Conservation (phyloP, 2,797 vertebrate genomes). For the Chaetophractus vellerosus region DNA sequence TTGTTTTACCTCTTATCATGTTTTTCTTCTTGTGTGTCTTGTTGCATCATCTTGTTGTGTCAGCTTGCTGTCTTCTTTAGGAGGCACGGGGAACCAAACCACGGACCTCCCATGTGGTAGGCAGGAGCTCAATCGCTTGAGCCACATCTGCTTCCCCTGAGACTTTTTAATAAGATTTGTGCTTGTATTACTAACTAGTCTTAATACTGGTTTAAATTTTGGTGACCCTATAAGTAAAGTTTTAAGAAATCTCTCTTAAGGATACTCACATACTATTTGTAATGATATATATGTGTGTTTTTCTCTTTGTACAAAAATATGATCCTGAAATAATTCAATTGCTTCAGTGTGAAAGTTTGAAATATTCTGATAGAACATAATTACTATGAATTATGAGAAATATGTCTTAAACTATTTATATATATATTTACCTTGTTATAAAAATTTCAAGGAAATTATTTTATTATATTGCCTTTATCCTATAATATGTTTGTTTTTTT, state of each 20-base stretch:
- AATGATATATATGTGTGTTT: not conserved
- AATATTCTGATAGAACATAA: conserved; percentile 37
- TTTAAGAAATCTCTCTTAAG: conserved; percentile 14
- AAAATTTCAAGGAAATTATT: conserved; percentile 23
- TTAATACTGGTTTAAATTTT: not conserved
- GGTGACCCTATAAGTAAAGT: conserved; percentile 2
- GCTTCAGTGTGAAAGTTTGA: not conserved
- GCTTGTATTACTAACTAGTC: not conserved
- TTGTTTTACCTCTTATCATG: no score
- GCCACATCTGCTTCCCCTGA: not conserved
- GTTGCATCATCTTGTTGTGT: no score
- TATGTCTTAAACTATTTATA: not conserved
- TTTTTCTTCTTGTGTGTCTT: no score
- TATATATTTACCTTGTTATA: not conserved
- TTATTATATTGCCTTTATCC: conserved; percentile 36
- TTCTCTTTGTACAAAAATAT: conserved; percentile 1
- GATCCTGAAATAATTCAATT: conserved; percentile 39
- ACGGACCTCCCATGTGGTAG: no score
- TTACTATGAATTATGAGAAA: conserved; percentile 43
- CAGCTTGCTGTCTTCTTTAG: no score
- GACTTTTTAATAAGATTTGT: not conserved
- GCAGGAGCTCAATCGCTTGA: no score
- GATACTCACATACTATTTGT: not conserved
- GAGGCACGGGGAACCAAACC: no score
- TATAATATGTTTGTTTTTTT: not conserved